Evolutionary conservation across 2,113 vertebrate genomes (phyloP).

Genomic region (Microtus ochrogaster): DNA sequence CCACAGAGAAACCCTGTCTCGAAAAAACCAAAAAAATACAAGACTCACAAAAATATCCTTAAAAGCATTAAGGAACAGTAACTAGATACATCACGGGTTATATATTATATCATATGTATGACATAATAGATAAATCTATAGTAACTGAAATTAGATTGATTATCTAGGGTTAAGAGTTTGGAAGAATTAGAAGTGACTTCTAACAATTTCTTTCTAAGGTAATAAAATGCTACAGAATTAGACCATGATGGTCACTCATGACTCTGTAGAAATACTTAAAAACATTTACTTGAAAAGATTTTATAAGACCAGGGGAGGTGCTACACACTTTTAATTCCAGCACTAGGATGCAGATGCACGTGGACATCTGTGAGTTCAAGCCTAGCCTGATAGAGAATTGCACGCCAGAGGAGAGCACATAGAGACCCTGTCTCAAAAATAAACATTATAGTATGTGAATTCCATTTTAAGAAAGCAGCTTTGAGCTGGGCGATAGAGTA

Average conservation of each 20-base stretch:
- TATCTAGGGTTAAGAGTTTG: not conserved
- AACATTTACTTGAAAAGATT: not conserved
- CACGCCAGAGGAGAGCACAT: not conserved
- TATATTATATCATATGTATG: not conserved
- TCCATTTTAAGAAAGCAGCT: not conserved
- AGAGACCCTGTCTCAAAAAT: not conserved
- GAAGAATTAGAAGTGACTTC: not conserved
- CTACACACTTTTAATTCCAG: not conserved
- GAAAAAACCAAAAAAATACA: too few relatives aligned
- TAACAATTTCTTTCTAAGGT: constrained; percentile 27
- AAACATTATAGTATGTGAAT: constrained; percentile 2
- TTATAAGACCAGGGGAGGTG: not conserved
- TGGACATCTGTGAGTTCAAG: not conserved
- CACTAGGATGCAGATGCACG: not conserved
- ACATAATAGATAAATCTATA: not conserved
- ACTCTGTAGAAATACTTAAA: constrained; percentile 42
- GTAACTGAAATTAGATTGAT: constrained; percentile 26
- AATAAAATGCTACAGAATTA: constrained; percentile 54
- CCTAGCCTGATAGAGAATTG: not conserved
- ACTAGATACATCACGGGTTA: not conserved
- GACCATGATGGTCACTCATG: not conserved
- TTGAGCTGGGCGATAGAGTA: not conserved
- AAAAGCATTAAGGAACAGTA: not conserved
- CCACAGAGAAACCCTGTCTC: too few relatives aligned
- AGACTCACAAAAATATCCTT: constrained; percentile 9